These are phyloP conservation scores for Ephialtes manifestator DNA, from an alignment of 2,888 invertebrate genomes.

Conservation along the genomic window DNA sequence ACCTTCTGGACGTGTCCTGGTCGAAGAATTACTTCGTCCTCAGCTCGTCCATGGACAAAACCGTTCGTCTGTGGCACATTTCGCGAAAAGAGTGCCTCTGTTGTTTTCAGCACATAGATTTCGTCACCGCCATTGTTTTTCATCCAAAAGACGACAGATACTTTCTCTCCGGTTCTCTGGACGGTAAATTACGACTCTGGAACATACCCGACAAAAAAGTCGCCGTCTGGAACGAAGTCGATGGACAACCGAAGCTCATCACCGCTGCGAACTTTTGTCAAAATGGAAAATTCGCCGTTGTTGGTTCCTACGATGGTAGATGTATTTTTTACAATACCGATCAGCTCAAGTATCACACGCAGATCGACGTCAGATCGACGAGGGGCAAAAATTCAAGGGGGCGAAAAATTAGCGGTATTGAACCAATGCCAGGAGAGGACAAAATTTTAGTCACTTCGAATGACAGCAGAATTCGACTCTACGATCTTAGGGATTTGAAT, in stretches of 20 bases:
- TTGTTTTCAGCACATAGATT: slow-evolving; percentile 99
- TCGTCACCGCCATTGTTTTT: slow-evolving; percentile 99
- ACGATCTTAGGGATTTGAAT: slow-evolving; percentile 97
- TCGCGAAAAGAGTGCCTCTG: slow-evolving; percentile 98
- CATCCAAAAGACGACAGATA: slow-evolving; percentile 97
- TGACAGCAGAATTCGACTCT: slow-evolving; percentile 98
- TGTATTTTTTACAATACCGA: slow-evolving; percentile 99
- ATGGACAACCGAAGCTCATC: slow-evolving; percentile 97
- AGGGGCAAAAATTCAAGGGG: slow-evolving; percentile 98
- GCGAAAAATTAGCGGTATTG: slow-evolving; percentile 98
- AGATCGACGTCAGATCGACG: slow-evolving; percentile 98
- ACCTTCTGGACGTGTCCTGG: slow-evolving; percentile 98
- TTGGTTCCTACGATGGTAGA: slow-evolving; percentile 99
- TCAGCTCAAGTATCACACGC: slow-evolving; percentile 99
- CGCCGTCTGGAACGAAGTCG: slow-evolving; percentile 98
- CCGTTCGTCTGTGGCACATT: slow-evolving; percentile 98
- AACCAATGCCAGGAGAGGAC: slow-evolving; percentile 98
- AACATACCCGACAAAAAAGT: slow-evolving; percentile 99
- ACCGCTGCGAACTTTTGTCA: slow-evolving; percentile 99
- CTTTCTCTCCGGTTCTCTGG: slow-evolving; percentile 98
- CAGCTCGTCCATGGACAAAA: slow-evolving; percentile 99
- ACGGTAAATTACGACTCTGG: slow-evolving; percentile 99
- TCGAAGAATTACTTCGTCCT: slow-evolving; percentile 99
- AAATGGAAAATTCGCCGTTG: slow-evolving; percentile 99
- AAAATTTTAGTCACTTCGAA: slow-evolving; percentile 99